phyloP scores from a whole-genome alignment of 2,888 invertebrate genomes.

The Euplexia lucipara region DNA sequence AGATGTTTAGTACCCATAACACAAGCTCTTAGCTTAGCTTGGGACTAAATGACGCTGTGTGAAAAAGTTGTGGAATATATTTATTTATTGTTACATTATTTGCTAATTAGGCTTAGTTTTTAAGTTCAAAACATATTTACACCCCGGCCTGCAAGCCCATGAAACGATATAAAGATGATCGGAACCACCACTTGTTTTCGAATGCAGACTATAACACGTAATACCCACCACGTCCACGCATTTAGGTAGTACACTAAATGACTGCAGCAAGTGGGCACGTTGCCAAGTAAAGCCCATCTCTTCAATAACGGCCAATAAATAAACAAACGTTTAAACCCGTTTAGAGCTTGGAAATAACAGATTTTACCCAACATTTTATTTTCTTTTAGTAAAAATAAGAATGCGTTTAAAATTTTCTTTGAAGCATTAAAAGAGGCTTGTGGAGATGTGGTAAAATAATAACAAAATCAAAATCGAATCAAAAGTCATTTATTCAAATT shows the following conservation, averaged over 20 bases:
- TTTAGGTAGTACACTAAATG: constrained; percentile 34
- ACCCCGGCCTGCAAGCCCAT: too few species aligned
- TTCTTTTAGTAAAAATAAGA: neutral
- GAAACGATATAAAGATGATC: constrained; percentile 1
- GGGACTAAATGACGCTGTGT: too few species aligned
- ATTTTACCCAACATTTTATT: neutral
- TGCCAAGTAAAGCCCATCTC: constrained; percentile 45
- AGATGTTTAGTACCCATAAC: too few species aligned
- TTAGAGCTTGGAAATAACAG: constrained; percentile 28
- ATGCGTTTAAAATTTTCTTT: neutral
- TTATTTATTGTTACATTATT: too few species aligned
- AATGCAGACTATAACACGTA: constrained; percentile 25
- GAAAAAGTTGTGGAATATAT: too few species aligned
- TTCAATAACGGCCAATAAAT: constrained; percentile 59
- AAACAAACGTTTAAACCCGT: constrained; percentile 42
- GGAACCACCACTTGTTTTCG: neutral
- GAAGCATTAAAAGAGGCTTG: too few species aligned
- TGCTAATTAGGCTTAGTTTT: too few species aligned
- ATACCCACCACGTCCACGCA: constrained; percentile 26
- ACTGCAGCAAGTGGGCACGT: constrained; percentile 40
- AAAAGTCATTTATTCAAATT: too few species aligned
- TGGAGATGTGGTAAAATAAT: too few species aligned
- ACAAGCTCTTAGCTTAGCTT: too few species aligned
- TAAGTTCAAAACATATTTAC: too few species aligned
- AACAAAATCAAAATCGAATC: too few species aligned